Base-by-base conservation (phyloP, 2,888 invertebrate species). In the Apomyelois bistriatella region DNA sequence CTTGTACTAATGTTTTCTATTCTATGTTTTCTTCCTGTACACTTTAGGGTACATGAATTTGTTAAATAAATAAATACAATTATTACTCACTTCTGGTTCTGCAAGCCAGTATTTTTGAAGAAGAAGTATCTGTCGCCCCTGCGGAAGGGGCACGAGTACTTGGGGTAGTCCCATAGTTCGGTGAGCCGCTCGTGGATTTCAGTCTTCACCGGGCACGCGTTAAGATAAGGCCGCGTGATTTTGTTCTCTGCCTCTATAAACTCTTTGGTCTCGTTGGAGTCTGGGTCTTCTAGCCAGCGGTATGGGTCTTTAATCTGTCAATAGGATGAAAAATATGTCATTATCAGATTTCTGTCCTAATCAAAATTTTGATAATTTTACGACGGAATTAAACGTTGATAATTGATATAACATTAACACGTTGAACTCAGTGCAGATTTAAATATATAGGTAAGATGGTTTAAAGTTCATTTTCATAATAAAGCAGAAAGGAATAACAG, bases 281-380 rank as follows among this genome's bases (percentile, higher is more conserved):
- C 98, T 0, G 99, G 98, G 85, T 99, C 97, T 82, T 99, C 99
- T 55, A 99, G 84, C 98, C 98, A 99, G 53, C 98, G 94, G 82
- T 99, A 99, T 0, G 97, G 97, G 86, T 99, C 99, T 50, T 80
- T 64, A 52, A 98, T 92, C 97, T 97, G 80, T 43, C 2, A 22
- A 22, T 22, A 52, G 54, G 40, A 12, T 46, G 7, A 3, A 16
- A 15, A 12, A 1, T 32, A 13, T 15, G 1, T 12, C 4, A 46
- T 13, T 30, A 32, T 13, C 4, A 2, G 12, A 12, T 12, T 12
- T 37, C 12, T n/a, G 3, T 36, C 1, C 1, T 4, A 4, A 36
- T 1, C 1, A n/a, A n/a, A n/a, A n/a, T n/a, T n/a, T n/a, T n/a
- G n/a, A n/a, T n/a, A n/a, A n/a, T n/a, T n/a, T n/a, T n/a, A n/a